phyloP scores from a whole-genome alignment of 2,113 vertebrate species.

The Gavia stellata region DNA sequence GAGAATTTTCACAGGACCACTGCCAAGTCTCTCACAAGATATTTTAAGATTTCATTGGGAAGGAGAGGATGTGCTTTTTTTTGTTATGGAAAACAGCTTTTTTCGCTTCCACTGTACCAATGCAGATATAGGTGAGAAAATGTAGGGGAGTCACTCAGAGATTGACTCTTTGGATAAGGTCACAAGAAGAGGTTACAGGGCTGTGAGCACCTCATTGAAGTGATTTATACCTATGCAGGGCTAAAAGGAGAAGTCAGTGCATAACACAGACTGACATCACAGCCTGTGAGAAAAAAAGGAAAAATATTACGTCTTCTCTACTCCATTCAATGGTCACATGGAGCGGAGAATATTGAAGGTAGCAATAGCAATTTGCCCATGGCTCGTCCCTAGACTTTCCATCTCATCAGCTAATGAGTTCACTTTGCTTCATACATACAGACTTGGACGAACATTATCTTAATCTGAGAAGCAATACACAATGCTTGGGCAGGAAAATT shows the following conservation, averaged over 20 bases:
- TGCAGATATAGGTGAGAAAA: background rate
- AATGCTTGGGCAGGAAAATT: background rate
- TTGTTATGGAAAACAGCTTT: background rate
- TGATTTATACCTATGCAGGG: background rate
- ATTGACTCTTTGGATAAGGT: background rate
- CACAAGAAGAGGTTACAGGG: background rate
- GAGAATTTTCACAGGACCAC: background rate
- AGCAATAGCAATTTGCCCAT: background rate
- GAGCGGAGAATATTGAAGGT: background rate
- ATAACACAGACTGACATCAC: background rate
- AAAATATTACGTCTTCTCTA: background rate
- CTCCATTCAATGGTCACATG: background rate
- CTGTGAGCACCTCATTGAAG: background rate
- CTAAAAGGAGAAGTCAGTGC: background rate
- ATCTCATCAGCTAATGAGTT: background rate
- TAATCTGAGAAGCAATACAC: background rate
- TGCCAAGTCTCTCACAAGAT: background rate
- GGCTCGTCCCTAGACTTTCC: background rate
- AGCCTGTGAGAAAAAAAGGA: background rate
- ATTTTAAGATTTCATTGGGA: background rate
- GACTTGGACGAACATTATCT: background rate
- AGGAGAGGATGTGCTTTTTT: rapidly evolving
- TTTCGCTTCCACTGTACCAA: background rate
- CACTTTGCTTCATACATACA: background rate
- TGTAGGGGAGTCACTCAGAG: background rate